These are phyloP conservation scores for Cynoglossus semilaevis DNA, from an alignment of 2,113 vertebrate genomes.

Conservation along the genomic window DNA sequence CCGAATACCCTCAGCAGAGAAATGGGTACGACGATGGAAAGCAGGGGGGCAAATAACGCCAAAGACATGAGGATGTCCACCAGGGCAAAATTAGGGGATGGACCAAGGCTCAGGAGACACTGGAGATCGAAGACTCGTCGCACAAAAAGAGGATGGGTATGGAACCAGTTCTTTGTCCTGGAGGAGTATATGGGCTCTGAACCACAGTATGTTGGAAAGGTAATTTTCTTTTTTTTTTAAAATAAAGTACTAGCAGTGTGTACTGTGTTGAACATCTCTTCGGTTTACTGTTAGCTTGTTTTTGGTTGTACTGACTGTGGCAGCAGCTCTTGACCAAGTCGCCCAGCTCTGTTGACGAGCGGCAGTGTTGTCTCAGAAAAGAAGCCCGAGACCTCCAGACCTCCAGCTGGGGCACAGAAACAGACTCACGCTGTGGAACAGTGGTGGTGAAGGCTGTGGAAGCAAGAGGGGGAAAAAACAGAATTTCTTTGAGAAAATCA, in stretches of 20 bases:
- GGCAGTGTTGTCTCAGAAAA: constrained; percentile 10
- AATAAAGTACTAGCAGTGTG: no score
- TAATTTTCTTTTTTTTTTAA: constrained; percentile 58
- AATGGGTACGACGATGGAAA: constrained; percentile 16
- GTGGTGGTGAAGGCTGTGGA: background rate
- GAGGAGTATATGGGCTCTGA: constrained; percentile 96
- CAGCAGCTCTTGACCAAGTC: background rate
- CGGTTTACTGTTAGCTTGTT: no score
- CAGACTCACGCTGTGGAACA: background rate
- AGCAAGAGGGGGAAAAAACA: background rate
- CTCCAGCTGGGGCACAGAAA: constrained; percentile 14
- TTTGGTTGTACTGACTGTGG: background rate
- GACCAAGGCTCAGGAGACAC: constrained; percentile 36
- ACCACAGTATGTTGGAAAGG: constrained; percentile 95
- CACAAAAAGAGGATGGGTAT: constrained; percentile 94
- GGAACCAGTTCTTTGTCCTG: constrained; percentile 97
- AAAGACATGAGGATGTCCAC: background rate
- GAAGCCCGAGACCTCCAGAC: constrained; percentile 8
- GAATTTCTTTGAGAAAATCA: constrained; percentile 1
- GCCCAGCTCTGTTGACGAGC: background rate
- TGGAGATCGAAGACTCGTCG: constrained; percentile 63
- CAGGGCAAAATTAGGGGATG: background rate
- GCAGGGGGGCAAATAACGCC: background rate
- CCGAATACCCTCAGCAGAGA: constrained; percentile 71
- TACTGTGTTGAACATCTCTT: no score